These are phyloP conservation scores for Cassiopea xamachana DNA, from an alignment of 30 jellyfish, hydroid and myxozoan genomes.

Conservation along the genomic window DNA sequence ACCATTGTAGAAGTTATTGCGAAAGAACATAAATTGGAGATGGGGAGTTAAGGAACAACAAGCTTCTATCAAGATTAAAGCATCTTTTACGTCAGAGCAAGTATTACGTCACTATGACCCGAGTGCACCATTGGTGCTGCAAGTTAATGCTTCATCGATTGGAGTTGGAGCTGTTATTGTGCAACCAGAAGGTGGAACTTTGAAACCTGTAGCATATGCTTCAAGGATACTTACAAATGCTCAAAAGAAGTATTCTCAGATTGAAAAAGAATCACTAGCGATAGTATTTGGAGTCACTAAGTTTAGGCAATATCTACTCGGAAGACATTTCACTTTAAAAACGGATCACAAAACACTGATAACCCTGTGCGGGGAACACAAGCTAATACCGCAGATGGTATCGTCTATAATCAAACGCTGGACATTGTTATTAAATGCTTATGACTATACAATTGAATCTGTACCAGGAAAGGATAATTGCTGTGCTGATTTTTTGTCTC, in stretches of 20 bases:
- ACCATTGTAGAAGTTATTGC: conserved; percentile 1
- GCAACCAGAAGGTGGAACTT: background rate
- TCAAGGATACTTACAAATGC: conserved; percentile 42
- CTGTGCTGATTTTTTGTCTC: conserved; percentile 15
- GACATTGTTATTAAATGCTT: background rate
- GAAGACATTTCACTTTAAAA: background rate
- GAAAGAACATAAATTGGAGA: background rate
- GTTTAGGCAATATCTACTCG: background rate
- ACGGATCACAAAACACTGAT: background rate
- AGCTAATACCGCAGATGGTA: background rate
- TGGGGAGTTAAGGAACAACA: conserved; percentile 6
- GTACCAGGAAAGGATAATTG: conserved; percentile 13
- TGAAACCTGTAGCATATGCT: conserved; percentile 32
- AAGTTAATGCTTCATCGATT: conserved; percentile 48
- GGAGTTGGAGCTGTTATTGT: conserved; percentile 56
- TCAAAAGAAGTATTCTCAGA: conserved; percentile 43
- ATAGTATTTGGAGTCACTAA: background rate
- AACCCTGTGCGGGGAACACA: background rate
- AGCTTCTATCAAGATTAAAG: background rate
- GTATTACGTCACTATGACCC: conserved; percentile 48
- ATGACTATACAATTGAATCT: background rate
- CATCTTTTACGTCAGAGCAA: background rate
- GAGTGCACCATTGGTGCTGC: conserved; percentile 38
- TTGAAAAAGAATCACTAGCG: background rate
- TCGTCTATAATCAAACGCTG: background rate